Evolutionary conservation across 2,797 vertebrate genomes (phyloP).

Genomic region (Poeciliopsis presidionis): DNA sequence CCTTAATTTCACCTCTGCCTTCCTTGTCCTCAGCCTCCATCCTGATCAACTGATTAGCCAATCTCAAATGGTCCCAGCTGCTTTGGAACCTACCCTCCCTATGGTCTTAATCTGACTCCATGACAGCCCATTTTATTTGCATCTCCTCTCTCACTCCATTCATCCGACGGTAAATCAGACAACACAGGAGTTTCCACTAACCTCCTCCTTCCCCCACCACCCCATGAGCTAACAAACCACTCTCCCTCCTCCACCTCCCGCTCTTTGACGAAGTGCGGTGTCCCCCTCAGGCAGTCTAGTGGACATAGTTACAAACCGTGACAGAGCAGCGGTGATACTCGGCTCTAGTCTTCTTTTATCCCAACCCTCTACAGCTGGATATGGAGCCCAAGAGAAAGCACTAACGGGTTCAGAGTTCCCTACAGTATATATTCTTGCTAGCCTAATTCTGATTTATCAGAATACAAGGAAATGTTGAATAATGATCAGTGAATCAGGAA

Average conservation of each 20-base stretch:
- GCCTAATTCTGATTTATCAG: background rate
- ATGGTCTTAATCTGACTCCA: slow-evolving; percentile 8
- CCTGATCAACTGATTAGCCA: slow-evolving; percentile 36
- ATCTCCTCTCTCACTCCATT: slow-evolving; percentile 22
- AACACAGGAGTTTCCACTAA: slow-evolving; percentile 64
- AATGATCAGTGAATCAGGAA: background rate
- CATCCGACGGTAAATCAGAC: slow-evolving; percentile 36
- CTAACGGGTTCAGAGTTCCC: background rate
- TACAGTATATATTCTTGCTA: background rate
- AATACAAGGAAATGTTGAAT: background rate
- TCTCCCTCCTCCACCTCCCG: slow-evolving; percentile 18
- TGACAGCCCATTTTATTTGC: slow-evolving; percentile 13
- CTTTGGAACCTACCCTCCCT: slow-evolving; percentile 36
- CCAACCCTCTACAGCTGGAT: slow-evolving; percentile 15
- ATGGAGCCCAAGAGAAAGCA: slow-evolving; percentile 41
- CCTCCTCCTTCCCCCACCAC: slow-evolving; percentile 34
- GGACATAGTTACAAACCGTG: slow-evolving; percentile 51
- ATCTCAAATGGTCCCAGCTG: slow-evolving; percentile 49
- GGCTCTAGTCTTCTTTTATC: slow-evolving; percentile 24
- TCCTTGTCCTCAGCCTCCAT: slow-evolving; percentile 18
- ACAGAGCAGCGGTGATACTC: slow-evolving; percentile 45
- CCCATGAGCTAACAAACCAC: background rate
- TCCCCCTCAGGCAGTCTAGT: slow-evolving; percentile 46
- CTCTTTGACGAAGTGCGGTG: slow-evolving; percentile 40
- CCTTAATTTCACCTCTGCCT: slow-evolving; percentile 34